Base-by-base conservation (phyloP, 2,797 vertebrate genomes). In the Spinibarbus caldwelli region DNA sequence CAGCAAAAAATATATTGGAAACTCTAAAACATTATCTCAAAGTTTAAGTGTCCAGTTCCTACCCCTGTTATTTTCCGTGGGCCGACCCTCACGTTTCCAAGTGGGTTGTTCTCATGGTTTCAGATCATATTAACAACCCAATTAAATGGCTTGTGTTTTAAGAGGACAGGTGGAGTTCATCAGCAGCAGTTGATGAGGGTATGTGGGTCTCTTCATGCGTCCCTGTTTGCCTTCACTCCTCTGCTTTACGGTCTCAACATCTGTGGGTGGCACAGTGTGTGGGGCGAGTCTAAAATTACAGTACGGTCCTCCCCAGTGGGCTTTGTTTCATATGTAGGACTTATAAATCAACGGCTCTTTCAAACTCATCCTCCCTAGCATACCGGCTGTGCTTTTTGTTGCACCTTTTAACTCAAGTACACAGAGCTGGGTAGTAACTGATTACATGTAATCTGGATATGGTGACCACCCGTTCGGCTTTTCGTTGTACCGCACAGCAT, bases 81-180 rank as follows among this genome's bases (percentile, higher is more conserved):
- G 59, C n/a, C 31, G 29, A 73, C 23, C 38, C 36, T 73, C 67
- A 43, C 17, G 14, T 83, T 73, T 79, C 80, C 68, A 36, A 43
- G 19, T 47, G 43, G 29, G 81, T 12, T 2, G 45, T 70, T 80
- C 67, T 86, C 62, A 64, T 68, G 70, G 29, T 31, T 21, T 29
- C 19, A 70, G 49, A 66, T 71, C 49, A 52, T 78, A 82, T 73
- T 70, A 81, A 81, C 45, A 21, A n/a, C 64, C 45, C 78, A 62
- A 71, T 82, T 83, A 70, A 78, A 78, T 11, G 8, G 38, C 47
- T 76, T 68, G 77, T 72, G 57, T 80, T 84, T 84, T 85, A 75
- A 72, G 45, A 72, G 68, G 85, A 87, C 87, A 85, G 80, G 68
- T 87, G 87, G 82, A 84, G 77, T 68, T 41, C 64, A 86, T 78